A percentile compares a stretch with the other conserved stretches of the same genome.
These are phyloP conservation scores for Eriocheir sinensis DNA, from an alignment of 1,140 invertebrate genomes.

Conservation along the genomic window DNA sequence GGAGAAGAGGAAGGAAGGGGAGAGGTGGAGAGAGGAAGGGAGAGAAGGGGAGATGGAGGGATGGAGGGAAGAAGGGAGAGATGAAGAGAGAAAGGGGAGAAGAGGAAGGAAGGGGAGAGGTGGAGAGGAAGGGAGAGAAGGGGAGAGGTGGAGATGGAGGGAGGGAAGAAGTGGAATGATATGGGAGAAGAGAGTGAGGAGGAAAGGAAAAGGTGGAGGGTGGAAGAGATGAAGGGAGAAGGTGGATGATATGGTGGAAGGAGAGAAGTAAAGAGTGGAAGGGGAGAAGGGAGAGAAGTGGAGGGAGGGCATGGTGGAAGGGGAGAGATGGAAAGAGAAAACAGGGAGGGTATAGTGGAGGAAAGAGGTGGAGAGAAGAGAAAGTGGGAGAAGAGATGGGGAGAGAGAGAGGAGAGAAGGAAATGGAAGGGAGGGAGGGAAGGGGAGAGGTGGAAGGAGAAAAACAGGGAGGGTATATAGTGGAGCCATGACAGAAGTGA, in stretches of 20 bases:
- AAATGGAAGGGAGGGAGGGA: background rate
- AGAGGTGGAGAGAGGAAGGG: background rate
- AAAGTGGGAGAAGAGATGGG: background rate
- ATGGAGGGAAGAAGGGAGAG: background rate
- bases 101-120: background rate
- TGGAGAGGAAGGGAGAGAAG: background rate
- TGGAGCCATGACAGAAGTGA: background rate
- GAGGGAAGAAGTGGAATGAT: background rate
- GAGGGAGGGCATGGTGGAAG: too few species aligned
- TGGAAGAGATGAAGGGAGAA: too few species aligned
- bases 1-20: background rate
- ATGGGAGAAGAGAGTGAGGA: too few species aligned
- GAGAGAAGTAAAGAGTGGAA: constrained; percentile 28
- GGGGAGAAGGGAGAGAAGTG: background rate
- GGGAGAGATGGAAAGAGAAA: too few species aligned
- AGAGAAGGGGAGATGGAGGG: background rate
- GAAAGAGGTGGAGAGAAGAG: background rate
- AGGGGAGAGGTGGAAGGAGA: background rate
- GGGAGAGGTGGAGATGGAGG: background rate
- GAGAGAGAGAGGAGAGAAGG: background rate
- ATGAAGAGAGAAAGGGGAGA: constrained; percentile 1
- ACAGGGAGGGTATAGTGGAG: background rate
- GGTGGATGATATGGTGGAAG: too few species aligned
- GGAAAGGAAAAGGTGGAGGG: constrained; percentile 1
- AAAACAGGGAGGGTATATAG: background rate